Base-by-base conservation (phyloP, 2,113 vertebrate genomes). In the Forbesichthys agassizii region DNA sequence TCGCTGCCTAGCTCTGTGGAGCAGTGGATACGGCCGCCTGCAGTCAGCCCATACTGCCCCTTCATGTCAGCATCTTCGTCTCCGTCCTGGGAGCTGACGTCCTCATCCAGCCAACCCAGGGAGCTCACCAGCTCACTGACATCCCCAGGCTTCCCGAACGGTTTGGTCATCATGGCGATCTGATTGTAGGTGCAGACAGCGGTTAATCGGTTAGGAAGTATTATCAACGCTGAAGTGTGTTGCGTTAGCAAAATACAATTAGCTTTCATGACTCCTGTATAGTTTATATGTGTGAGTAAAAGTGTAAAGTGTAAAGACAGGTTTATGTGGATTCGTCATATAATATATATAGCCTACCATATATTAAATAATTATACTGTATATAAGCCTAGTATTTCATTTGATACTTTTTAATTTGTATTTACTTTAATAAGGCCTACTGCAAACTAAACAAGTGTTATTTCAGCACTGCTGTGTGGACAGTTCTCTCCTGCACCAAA, bases 141-240 rank as follows among this genome's bases (percentile, higher is more conserved):
- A 59, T 95, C 94, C 20, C 89, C 88, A 55, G 88, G 20, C 59
- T 96, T 92, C 81, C 86, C 6, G 1, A 91, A 94, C 0, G 81
- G 83, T 82, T 95, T 96, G 87, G 92, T 92, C 95, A 96, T 96
- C 91, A 91, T 94, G 66, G 79, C 83, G 72, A 86, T 82, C 95
- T 98, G 81, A 14, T 64, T 33, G 27, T 3, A 61, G 54, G 62
- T 20, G 89, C 5, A 61, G 18, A 1, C 1, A 63, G 10, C 60
- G 48, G 27, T 85, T 9, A 77, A 36, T 58, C 47, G 55, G 36
- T 58, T 27, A 27, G 20, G 1, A 20, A 20, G 9, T 57, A 11
- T 4, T 33, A 33, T 3, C 11, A n/a, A 12, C 27, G 2, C 33
- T 11, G 11, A 11, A 27, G 10, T 33, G 55, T 58, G 54, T 9